Evolutionary conservation across 1,140 invertebrate species (phyloP).

Genomic region (Drosophila cardini): DNA sequence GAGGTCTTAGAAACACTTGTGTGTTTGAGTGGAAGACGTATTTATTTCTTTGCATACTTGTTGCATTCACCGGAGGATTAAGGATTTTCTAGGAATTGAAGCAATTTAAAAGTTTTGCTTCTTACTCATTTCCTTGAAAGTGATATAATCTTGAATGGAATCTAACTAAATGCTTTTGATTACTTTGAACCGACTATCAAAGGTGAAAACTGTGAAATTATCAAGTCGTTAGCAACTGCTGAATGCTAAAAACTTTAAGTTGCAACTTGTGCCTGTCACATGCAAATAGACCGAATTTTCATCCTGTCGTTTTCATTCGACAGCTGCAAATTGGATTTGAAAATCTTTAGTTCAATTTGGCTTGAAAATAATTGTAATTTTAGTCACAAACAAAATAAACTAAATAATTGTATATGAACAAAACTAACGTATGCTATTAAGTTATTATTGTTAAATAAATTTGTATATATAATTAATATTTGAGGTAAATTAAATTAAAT

Average conservation of each 20-base stretch:
- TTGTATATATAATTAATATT: neutral
- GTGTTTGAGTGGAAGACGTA: neutral
- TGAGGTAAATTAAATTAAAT: slow-evolving; percentile 6
- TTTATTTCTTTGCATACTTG: neutral
- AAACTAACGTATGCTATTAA: neutral
- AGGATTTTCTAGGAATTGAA: neutral
- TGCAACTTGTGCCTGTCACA: too few relatives aligned
- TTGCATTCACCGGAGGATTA: neutral
- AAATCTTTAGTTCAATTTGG: neutral
- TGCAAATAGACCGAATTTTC: too few relatives aligned
- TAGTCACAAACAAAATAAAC: neutral
- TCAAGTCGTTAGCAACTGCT: too few relatives aligned
- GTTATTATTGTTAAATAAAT: neutral
- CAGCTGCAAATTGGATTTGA: too few relatives aligned
- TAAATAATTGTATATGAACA: slow-evolving; percentile 1
- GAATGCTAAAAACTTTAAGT: too few relatives aligned
- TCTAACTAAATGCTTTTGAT: too few relatives aligned
- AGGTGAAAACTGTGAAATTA: too few relatives aligned
- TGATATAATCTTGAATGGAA: too few relatives aligned
- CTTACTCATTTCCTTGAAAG: neutral
- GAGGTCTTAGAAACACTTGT: neutral
- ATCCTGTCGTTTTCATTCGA: too few relatives aligned
- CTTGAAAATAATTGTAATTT: neutral
- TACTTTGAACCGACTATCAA: too few relatives aligned
- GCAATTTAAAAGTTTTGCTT: neutral